Conservation (phyloP, 2,113 vertebrate species). For the Garra rufa region DNA sequence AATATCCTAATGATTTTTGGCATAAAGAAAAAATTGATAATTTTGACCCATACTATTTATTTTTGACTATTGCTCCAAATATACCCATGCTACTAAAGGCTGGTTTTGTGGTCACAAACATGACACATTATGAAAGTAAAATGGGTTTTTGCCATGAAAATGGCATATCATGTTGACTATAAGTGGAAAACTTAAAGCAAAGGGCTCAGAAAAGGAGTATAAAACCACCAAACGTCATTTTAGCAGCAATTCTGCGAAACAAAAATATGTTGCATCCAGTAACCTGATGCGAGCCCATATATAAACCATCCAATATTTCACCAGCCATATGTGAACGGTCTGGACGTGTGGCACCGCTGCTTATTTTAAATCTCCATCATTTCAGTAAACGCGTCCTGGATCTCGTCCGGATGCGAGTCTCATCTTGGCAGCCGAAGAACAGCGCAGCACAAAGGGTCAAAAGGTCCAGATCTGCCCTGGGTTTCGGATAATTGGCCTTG, state of each 20-base stretch:
- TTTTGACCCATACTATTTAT: too few relatives aligned
- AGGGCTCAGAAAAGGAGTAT: neutral
- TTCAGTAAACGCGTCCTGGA: conserved; percentile 55
- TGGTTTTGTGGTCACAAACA: too few relatives aligned
- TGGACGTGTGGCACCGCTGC: too few relatives aligned
- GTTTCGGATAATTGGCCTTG: conserved; percentile 2
- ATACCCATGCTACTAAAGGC: too few relatives aligned
- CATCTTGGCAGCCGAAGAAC: conserved; percentile 62
- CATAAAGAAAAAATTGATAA: too few relatives aligned
- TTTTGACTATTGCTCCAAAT: neutral
- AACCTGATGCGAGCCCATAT: neutral
- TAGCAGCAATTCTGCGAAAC: neutral
- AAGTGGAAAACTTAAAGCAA: neutral
- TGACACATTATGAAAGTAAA: neutral
- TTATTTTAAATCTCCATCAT: conserved; percentile 64
- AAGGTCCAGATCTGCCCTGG: conserved; percentile 27
- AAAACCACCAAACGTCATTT: neutral
- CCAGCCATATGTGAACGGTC: neutral
- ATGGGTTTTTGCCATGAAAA: neutral
- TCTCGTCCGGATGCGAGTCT: conserved; percentile 58
- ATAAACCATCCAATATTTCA: neutral
- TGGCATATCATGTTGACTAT: neutral
- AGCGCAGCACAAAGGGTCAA: conserved; percentile 53
- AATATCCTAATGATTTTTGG: too few relatives aligned
- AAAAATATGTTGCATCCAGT: neutral